Percentiles rank a stretch among this genome's conserved stretches.
These are phyloP conservation scores for Ashinkailepas kermadecensis DNA, from an alignment of 2,888 invertebrate genomes.

Conservation along the genomic window DNA sequence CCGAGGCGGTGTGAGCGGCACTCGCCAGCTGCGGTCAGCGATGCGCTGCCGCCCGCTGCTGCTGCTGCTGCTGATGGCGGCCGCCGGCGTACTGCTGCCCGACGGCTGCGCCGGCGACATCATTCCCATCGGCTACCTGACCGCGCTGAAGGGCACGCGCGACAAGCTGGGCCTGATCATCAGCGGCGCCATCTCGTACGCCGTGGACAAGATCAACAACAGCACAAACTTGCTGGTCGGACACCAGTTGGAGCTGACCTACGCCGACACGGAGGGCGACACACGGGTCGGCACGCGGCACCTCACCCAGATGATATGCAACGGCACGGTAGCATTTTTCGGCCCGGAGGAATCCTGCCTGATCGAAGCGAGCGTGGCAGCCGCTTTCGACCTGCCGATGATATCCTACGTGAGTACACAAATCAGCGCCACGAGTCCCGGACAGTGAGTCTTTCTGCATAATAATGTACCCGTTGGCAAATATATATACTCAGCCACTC, in stretches of 20 bases:
- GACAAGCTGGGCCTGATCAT: constrained; percentile 70
- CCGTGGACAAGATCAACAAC: constrained; percentile 66
- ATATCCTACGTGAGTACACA: constrained; percentile 81
- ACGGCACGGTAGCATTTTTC: constrained; percentile 83
- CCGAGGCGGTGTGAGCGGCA: neutral
- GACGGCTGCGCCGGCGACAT: constrained; percentile 17
- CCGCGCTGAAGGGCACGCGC: constrained; percentile 67
- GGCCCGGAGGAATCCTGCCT: constrained; percentile 91
- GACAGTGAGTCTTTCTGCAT: no score
- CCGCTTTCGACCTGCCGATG: constrained; percentile 91
- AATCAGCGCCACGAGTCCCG: no score
- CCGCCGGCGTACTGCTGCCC: neutral
- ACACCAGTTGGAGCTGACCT: constrained; percentile 38
- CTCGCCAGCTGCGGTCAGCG: neutral
- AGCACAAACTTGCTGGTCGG: constrained; percentile 38
- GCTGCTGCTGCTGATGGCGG: neutral
- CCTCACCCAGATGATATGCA: constrained; percentile 84
- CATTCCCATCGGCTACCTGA: constrained; percentile 76
- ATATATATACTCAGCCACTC: no score
- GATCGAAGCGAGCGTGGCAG: constrained; percentile 90
- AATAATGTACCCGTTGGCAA: no score
- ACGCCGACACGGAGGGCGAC: constrained; percentile 56
- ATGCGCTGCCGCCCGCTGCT: neutral
- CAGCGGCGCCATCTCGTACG: constrained; percentile 83
- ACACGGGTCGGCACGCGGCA: constrained; percentile 72